Evolutionary conservation across 2,113 vertebrate genomes (phyloP), one percentile per base, ranked within the genome.

Genomic region (Sylvietta virens): DNA sequence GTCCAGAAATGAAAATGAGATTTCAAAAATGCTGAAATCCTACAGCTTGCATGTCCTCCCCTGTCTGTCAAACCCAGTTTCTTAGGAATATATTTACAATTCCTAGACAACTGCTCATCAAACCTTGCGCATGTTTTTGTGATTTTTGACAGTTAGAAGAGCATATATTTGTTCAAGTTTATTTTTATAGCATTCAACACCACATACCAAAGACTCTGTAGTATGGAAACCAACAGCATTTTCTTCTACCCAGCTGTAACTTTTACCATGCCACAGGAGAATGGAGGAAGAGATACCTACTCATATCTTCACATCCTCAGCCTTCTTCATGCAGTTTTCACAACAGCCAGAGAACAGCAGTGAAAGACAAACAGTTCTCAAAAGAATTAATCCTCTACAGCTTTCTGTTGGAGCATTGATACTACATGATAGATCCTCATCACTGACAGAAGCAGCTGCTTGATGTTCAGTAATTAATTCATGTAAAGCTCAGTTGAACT

Each of bases 1-100:
- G 94, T 94, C 94, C 96, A 94, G 94, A 93, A 96, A 97, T 90
- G 9, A 97, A 96, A 97, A 96, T 74, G 86, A 97, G 92, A 44
- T 83, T 91, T 95, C 80, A 92, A 86, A 97, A 90, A 73, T 50
- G 76, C 71, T 90, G 87, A 94, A 97, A 95, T 92, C 66, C 82
- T 96, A 92, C 85, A 96, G 90, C 86, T 93, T 88, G 58, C 87
- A 90, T 83, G 93, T 95, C 88, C 86, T 95, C 69, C 67, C 60
- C 82, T 97, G 93, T 88, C 95, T 94, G 82, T 96, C 95, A 97
- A 97, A 95, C 60, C 20, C 28, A 15, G 18, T 78, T 94, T 88
- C 85, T 83, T 26, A 54, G 67, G 88, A 91, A 95, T 95, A 86
- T 81, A 97, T 95, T 97, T 96, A 94, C 94, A 95, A 88, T 85